Conservation (phyloP, 2,797 vertebrate genomes). For the Phrynocephalus forsythii region DNA sequence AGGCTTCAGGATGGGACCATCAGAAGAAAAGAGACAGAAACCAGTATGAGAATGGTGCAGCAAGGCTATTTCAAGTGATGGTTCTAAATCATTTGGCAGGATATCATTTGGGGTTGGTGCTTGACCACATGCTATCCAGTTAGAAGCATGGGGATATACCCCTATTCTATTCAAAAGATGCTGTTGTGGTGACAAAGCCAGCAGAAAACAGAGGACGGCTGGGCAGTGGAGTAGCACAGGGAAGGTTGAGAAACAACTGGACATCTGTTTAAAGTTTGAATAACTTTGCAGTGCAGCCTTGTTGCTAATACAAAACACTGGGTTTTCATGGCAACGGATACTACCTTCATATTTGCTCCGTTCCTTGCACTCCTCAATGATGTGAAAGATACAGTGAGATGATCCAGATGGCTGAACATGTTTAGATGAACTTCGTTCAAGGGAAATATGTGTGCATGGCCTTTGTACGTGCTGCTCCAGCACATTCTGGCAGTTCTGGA, state of each 20-base stretch:
- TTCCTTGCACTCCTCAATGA: conserved; percentile 34
- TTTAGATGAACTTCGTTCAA: conserved; percentile 47
- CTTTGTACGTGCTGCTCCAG: not conserved
- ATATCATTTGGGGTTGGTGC: not conserved
- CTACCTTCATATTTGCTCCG: conserved; percentile 6
- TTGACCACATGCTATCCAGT: not conserved
- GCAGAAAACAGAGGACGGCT: not conserved
- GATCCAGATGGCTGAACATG: conserved; percentile 29
- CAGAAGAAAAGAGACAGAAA: not conserved
- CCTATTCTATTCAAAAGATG: not conserved
- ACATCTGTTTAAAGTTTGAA: not conserved
- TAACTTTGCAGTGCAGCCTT: not conserved
- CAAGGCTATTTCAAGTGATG: not conserved
- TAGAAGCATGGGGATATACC: not conserved
- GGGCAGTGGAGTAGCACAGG: not conserved
- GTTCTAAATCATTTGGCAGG: not conserved
- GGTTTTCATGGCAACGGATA: not conserved
- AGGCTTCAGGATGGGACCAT: no score
- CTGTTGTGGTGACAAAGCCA: not conserved
- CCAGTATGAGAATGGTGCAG: no score
- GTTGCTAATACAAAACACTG: conserved; percentile 12
- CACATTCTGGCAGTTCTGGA: conserved; percentile 3
- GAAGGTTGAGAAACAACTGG: not conserved
- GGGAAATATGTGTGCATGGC: not conserved
- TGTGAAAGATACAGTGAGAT: conserved; percentile 11